These are phyloP conservation scores for Zele albiditarsus DNA, from an alignment of 2,888 invertebrate genomes.

Conservation along the genomic window DNA sequence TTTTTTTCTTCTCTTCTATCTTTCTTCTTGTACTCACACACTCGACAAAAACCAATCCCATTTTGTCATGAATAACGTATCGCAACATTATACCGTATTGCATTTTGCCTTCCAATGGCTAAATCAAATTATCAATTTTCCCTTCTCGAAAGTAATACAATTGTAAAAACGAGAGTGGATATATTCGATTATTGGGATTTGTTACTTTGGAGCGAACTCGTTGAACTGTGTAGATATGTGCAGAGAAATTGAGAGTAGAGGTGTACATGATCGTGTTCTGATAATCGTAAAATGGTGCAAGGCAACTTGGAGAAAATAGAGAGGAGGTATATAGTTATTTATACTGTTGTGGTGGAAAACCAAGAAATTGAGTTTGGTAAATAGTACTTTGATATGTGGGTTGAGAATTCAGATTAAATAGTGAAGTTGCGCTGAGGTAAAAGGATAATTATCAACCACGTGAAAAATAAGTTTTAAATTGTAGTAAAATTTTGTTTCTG, in stretches of 20 bases:
- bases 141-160: conserved; percentile 17
- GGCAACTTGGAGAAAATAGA: conserved; percentile 25
- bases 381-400: no score
- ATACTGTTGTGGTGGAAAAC: not conserved
- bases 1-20: not conserved
- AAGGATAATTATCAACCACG: no score
- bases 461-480: no score
- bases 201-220: conserved; percentile 16
- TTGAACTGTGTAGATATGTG: conserved; percentile 4
- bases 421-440: no score
- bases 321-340: not conserved
- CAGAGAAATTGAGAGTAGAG: conserved; percentile 18
- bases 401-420: no score
- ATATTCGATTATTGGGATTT: conserved; percentile 14
- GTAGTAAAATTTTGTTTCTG: conserved; percentile 34
- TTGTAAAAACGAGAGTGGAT: not conserved
- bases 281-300: conserved; percentile 7
- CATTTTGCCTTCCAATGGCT: conserved; percentile 6
- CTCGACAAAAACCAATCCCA: conserved; percentile 2
- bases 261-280: not conserved
- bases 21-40: not conserved
- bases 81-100: conserved; percentile 10
- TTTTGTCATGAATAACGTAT: conserved; percentile 9
- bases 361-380: no score
- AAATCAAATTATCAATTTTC: conserved; percentile 36